Conservation (phyloP, 92 coral and sea anemone genomes). For the Epizoanthus stellaris region DNA sequence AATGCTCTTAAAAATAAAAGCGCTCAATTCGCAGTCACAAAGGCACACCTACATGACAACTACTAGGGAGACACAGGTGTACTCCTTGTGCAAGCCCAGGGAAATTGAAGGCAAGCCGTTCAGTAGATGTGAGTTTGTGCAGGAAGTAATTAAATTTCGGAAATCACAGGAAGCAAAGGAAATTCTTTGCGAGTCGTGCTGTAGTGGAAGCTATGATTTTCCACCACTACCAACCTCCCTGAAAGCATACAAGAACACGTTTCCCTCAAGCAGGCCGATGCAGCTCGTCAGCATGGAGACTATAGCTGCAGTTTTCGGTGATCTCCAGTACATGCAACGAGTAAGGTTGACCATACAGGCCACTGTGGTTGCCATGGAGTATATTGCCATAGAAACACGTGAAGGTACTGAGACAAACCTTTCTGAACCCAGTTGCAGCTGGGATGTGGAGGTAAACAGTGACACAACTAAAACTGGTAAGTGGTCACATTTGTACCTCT, state of each 20-base stretch:
- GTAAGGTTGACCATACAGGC: conserved; percentile 58
- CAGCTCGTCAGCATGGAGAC: conserved; percentile 52
- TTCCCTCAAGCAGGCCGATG: conserved; percentile 36
- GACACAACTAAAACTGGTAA: background rate
- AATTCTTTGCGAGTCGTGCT: conserved; percentile 48
- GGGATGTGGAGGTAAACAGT: background rate
- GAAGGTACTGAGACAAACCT: conserved; percentile 1
- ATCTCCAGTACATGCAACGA: conserved; percentile 51
- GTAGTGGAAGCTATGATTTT: conserved; percentile 53
- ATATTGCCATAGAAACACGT: conserved; percentile 32
- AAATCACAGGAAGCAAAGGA: conserved; percentile 56
- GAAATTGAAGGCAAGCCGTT: conserved; percentile 56
- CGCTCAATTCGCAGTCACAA: conserved; percentile 28
- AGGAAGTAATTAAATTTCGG: conserved; percentile 50
- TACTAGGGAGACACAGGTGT: conserved; percentile 57
- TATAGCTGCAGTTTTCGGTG: conserved; percentile 49
- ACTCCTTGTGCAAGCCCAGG: conserved; percentile 39
- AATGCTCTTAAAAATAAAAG: conserved; percentile 56
- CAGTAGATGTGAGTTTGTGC: conserved; percentile 7
- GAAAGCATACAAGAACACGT: conserved; percentile 37
- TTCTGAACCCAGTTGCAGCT: background rate
- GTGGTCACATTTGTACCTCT: too few species aligned
- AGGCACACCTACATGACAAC: conserved; percentile 45
- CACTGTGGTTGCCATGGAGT: conserved; percentile 67
- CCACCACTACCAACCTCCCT: conserved; percentile 59